A percentile compares a stretch with the other conserved stretches of the same genome.
Evolutionary conservation across 1,140 invertebrate genomes (phyloP).

Genomic region (Meteorus sp.): DNA sequence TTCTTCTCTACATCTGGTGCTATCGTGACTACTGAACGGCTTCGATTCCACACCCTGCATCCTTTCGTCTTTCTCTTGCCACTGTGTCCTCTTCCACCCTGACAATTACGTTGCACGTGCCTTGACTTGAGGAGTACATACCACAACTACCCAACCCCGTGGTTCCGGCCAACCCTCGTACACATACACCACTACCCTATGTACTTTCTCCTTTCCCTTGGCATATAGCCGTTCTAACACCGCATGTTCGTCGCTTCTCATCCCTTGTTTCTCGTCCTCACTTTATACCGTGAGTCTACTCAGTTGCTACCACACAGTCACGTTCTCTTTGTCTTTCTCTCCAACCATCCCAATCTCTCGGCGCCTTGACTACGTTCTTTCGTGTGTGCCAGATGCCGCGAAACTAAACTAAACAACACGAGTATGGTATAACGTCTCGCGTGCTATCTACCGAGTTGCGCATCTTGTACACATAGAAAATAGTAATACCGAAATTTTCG

Average conservation of each 20-base stretch:
- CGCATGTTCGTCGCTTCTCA: constrained; percentile 30
- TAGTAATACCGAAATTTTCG: no score
- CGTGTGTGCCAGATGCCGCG: constrained; percentile 42
- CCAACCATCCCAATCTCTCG: constrained; percentile 4
- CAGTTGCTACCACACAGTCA: constrained; percentile 8
- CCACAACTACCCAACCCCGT: constrained; percentile 37
- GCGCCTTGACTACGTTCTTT: constrained; percentile 34
- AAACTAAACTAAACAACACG: constrained; percentile 38
- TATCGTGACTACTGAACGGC: background rate
- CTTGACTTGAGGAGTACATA: constrained; percentile 51
- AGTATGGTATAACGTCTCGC: background rate
- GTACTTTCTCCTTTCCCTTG: background rate
- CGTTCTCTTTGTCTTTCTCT: constrained; percentile 5
- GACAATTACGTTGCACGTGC: constrained; percentile 58
- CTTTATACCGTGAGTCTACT: no score
- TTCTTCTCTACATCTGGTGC: background rate
- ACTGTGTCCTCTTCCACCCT: constrained; percentile 32
- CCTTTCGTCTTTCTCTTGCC: constrained; percentile 12
- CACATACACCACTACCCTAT: constrained; percentile 18
- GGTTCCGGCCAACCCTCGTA: constrained; percentile 2
- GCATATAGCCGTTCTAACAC: constrained; percentile 7
- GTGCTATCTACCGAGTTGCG: background rate
- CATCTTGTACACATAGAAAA: no score
- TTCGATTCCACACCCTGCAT: background rate
- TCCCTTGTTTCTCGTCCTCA: constrained; percentile 4